Base-by-base conservation (phyloP, 2,797 vertebrate species). In the Periparus ater region DNA sequence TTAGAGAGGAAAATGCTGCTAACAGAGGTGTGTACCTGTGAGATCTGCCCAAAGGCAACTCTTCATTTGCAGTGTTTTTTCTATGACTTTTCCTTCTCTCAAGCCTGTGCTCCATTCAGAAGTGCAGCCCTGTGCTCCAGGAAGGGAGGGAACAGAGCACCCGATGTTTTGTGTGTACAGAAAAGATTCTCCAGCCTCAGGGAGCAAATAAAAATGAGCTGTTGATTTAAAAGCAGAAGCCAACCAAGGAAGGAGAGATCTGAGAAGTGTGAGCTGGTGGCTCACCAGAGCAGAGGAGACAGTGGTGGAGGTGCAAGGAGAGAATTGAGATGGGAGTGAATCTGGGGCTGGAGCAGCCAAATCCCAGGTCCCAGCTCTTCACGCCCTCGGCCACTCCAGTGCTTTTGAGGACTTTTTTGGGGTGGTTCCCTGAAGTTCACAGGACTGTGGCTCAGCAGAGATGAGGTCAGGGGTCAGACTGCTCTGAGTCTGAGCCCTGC, bases 41-140 rank as follows among this genome's bases (percentile, higher is more conserved):
- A 50, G 32, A 32, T 40, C 32, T 77, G 29, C 21, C n/a, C 68
- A 58, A 50, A 72, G 8, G 12, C 40, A 75, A 1, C 17, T 42
- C 19, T 22, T 23, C 2, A 14, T 88, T 85, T 63, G 45, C 55
- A 12, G 7, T 17, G 1, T 34, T 76, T 74, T 77, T 21, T 63
- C 19, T 45, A 11, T 1, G 1, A 0, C n/a, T 45, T 70, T 18
- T 40, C 17, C 50, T 48, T 40, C 30, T 45, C 1, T 1, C 57
- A 62, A 48, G 30, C 23, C 53, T 3, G 2, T 12, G 20, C 26
- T 44, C 27, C 34, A 3, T 34, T 42, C 45, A 17, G 38, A 53
- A 60, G 34, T 0, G 1, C 22, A n/a, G 29, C 67, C 21, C 57
- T 50, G 2, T 29, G 18, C 76, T 57, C 27, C 10, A 8, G 58